Evolutionary conservation across 53 echinoderm and acorn worm species (phyloP), one percentile per base, ranked within the genome.

Genomic region (Crossaster papposus): DNA sequence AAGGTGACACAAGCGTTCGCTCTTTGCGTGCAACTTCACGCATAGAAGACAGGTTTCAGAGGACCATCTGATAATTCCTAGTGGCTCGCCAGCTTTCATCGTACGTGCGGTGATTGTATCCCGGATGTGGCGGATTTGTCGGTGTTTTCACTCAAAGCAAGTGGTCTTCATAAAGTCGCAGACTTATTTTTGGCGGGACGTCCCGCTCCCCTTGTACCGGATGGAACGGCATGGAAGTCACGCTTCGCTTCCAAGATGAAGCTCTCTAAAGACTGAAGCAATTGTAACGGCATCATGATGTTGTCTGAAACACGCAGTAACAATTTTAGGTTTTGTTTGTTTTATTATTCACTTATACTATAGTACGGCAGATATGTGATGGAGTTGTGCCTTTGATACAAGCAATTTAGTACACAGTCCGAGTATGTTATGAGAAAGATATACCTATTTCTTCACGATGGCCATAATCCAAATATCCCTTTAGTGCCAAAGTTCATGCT

Each of bases 111-210:
- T 10, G 51, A 81, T 81, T 36, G 81, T 35, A 34, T 63, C 82
- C 82, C 65, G 82, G 82, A 82, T 70, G 28, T 68, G 15, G 50
- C 65, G 37, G 15, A 82, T 82, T 82, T 65, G 28, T 11, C 65
- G 68, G 65, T 38, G 68, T 70, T 68, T 64, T 64, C 68, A 38
- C 68, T 35, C n/a, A n/a, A 54, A 68, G 24, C 65, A 64, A 82
- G 82, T 82, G 82, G 33, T 82, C 82, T 82, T 64, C 18, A 82
- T 82, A 36, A 82, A 65, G 38, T 20, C 8, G 30, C 65, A 32
- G 7, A 24, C 36, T 64, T 68, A 82, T 82, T 50, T 82, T 82
- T 24, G 82, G 82, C 36, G 36, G 2, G 82, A 28, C 74, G 36
- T 73, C 74, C 74, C 74, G 31, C 32, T 33, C 74, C 44, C 32